Evolutionary conservation across 2,797 vertebrate genomes (phyloP), one percentile per base, ranked within the genome.

Genomic region (Momotus momota): DNA sequence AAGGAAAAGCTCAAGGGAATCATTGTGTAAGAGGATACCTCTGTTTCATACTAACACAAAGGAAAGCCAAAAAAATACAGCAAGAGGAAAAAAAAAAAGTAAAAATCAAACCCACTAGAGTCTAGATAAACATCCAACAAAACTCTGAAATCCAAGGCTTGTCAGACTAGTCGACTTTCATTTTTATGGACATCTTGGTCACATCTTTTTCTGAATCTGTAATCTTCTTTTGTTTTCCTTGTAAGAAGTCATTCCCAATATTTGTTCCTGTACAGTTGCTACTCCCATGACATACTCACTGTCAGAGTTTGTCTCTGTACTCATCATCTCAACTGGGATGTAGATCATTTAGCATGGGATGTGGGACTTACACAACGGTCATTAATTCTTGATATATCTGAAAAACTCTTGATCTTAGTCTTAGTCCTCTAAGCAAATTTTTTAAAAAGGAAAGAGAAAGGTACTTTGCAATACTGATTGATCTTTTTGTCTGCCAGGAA

Each of bases 351-450:
- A 86, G 83, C 90, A 93, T 1, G 4, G 71, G 72, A 92, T 74
- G 41, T 85, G 78, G 73, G 55, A 80, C 81, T 95, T 75, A 75
- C 29, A 52, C 51, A 43, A 54, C 64, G 71, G 55, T 92, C 88
- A 93, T 97, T 90, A 97, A 96, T 96, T 97, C 93, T 94, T 95
- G 51, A 95, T 92, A 70, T 3, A 72, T 84, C 49, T n/a, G 55
- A 70, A 87, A 70, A 93, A 55, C 81, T 92, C 88, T 96, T 96
- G 88, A 95, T 96, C 90, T 93, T 55, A 82, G 33, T 95, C 86
- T 94, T 41, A 85, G 33, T 67, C 75, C 86, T 87, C 89, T 91
- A 91, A 97, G 79, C 85, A 97, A 96, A 95, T 86, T 96, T 93
- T 85, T 66, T 5, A 12, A 92, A 71, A 88, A 67, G 27, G 51